Evolutionary conservation across 2,888 invertebrate species (phyloP).

Genomic region (Helleia helle): DNA sequence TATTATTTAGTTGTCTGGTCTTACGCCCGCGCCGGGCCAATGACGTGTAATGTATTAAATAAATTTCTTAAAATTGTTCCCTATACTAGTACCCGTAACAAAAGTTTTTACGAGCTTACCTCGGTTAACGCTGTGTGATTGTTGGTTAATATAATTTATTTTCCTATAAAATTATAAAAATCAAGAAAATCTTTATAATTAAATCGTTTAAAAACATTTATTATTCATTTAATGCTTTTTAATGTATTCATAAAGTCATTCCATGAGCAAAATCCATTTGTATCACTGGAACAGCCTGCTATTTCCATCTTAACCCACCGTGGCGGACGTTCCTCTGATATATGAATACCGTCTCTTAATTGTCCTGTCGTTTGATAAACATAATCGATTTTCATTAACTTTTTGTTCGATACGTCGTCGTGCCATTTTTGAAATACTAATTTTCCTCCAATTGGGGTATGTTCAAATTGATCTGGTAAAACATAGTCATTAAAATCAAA

Average conservation of each 20-base stretch:
- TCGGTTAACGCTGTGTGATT: too few species aligned
- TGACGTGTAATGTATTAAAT: too few species aligned
- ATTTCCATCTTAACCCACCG: conserved; percentile 32
- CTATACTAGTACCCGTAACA: too few species aligned
- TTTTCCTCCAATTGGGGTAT: conserved; percentile 51
- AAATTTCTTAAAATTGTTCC: too few species aligned
- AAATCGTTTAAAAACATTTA: too few species aligned
- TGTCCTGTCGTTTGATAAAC: conserved; percentile 40
- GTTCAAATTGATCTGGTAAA: conserved; percentile 39
- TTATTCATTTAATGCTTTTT: conserved; percentile 6
- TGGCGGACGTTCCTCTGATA: conserved; percentile 34
- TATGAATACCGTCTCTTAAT: conserved; percentile 29
- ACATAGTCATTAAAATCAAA: conserved; percentile 35
- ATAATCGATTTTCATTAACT: conserved; percentile 42
- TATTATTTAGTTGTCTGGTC: too few species aligned
- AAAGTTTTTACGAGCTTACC: too few species aligned
- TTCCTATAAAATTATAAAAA: too few species aligned
- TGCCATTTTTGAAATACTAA: conserved; percentile 52
- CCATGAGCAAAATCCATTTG: conserved; percentile 42
- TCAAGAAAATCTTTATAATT: too few species aligned
- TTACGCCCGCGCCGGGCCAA: too few species aligned
- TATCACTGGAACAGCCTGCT: conserved; percentile 29
- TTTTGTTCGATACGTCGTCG: conserved; percentile 25
- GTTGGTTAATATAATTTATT: too few species aligned
- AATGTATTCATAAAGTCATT: conserved; percentile 27